These are phyloP conservation scores for Meiosimyza platycephala DNA, from an alignment of 2,888 invertebrate genomes.

Conservation along the genomic window DNA sequence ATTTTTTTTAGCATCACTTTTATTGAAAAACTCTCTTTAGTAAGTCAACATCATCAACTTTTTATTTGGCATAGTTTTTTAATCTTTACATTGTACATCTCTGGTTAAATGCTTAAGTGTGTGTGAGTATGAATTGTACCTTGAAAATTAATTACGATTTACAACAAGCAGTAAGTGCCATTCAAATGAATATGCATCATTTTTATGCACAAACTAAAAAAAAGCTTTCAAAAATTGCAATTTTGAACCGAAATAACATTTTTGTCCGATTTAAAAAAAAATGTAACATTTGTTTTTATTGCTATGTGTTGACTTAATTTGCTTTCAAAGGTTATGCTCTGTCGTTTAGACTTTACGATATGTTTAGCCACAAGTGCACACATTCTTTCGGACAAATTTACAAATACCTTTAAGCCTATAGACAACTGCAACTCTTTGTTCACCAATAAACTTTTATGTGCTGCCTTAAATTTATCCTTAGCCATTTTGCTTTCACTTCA, in stretches of 20 bases:
- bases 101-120: not conserved
- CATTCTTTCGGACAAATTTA: not conserved
- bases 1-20: no score
- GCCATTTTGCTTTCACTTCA: constrained; percentile 15
- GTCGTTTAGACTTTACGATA: constrained; percentile 8
- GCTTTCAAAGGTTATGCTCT: not conserved
- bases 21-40: no score
- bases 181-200: not conserved
- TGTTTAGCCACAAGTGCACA: constrained; percentile 12
- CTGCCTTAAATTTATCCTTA: no score
- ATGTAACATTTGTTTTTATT: no score
- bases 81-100: no score
- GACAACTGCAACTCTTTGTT: constrained; percentile 47
- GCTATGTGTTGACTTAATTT: no score
- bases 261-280: no score
- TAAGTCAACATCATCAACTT: no score
- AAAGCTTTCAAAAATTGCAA: no score
- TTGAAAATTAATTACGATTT: constrained; percentile 19
- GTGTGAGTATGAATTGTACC: not conserved
- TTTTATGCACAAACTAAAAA: not conserved
- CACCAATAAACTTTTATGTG: constrained; percentile 61
- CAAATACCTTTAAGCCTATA: not conserved
- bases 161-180: not conserved
- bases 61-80: no score
- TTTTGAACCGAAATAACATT: no score